Base-by-base conservation (phyloP, 2,888 invertebrate genomes). In the Cryptops parisi region DNA sequence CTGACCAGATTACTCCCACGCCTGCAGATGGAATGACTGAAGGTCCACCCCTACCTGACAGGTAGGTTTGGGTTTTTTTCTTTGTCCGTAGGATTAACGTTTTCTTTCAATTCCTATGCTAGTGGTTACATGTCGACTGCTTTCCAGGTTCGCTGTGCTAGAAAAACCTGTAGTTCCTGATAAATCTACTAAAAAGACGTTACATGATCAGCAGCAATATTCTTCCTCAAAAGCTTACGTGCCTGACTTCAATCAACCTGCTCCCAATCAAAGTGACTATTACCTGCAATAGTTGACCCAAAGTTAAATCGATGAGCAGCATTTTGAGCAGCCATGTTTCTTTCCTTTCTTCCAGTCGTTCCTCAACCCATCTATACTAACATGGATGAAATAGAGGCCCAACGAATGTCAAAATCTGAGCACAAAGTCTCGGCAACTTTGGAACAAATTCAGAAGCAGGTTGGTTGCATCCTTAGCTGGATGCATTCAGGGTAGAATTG, bases 301-400 rank as follows among this genome's bases (percentile, higher is more conserved):
- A 9, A 33, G 6, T 33, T 33, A 33, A 33, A 33, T 33, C 15
- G 33, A 15, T 33, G 15, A 33, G 15, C 15, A 15, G 33, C 6
- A 33, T 9, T 33, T 33, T 33, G 15, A 33, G 33, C 33, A n/a
- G n/a, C n/a, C n/a, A n/a, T n/a, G n/a, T n/a, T n/a, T n/a, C n/a
- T n/a, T n/a, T n/a, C n/a, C n/a, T n/a, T n/a, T n/a, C n/a, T 59
- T 57, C 15, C 58, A 66, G 66, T 66, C 58, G 63, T 66, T 52
- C 76, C 77, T 43, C 81, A 82, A 70, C 89, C 89, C 23, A 78
- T 88, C 64, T 90, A 90, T 71, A 88, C 88, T 63, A 90, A 90
- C 68, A 87, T 88, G 87, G 85, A 86, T 59, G 89, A 90, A 22
- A 26, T 55, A 38, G 21, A 41, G 19, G 17, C 12, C 6, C 12